These are phyloP conservation scores for Isichthys henryi DNA, from an alignment of 2,113 vertebrate genomes.

Conservation along the genomic window DNA sequence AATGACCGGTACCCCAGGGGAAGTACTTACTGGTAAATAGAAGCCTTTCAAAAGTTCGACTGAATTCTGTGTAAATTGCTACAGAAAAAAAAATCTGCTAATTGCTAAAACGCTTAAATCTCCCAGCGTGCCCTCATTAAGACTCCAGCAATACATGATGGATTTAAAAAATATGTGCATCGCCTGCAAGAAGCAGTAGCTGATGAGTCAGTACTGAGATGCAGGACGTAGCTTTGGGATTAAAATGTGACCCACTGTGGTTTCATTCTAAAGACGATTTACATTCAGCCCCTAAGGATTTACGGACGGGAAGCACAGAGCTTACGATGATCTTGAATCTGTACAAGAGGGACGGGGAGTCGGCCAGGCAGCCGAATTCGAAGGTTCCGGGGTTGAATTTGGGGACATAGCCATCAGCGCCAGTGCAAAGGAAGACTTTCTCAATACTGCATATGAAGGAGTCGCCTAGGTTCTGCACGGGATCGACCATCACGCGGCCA, in stretches of 20 bases:
- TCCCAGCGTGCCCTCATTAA: background rate
- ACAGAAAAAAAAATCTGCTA: background rate
- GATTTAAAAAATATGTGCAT: background rate
- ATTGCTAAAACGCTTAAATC: background rate
- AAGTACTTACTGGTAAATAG: background rate
- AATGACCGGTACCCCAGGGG: background rate
- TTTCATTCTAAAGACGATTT: background rate
- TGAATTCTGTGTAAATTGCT: background rate
- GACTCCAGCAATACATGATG: background rate
- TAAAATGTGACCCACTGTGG: background rate
- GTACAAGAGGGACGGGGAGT: slow-evolving; percentile 80
- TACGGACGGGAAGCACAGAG: background rate
- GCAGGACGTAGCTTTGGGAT: background rate
- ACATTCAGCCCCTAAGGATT: background rate
- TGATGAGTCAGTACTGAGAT: background rate
- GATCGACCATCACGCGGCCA: slow-evolving; percentile 90
- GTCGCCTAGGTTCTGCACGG: slow-evolving; percentile 89
- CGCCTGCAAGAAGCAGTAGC: background rate
- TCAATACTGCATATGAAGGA: slow-evolving; percentile 91
- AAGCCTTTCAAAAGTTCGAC: background rate
- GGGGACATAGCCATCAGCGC: slow-evolving; percentile 87
- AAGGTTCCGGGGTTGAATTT: slow-evolving; percentile 78
- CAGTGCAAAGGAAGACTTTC: slow-evolving; percentile 90
- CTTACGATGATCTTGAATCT: slow-evolving; percentile 91
- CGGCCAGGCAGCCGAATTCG: slow-evolving; percentile 88